Base-by-base conservation (phyloP, 2,797 vertebrate species). In the Clarias fuscus region DNA sequence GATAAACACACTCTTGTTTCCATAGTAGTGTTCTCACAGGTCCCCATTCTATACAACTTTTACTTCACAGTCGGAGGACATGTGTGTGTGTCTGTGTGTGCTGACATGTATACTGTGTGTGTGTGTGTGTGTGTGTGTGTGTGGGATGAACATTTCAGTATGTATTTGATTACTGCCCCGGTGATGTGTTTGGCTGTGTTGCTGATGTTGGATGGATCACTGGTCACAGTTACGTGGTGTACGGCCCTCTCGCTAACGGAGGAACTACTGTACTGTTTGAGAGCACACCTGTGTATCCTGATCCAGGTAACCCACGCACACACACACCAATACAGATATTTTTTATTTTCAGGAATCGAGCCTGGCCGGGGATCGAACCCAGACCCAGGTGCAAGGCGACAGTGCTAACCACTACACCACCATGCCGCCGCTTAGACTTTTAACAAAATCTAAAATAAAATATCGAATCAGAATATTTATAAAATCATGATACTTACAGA, bases 201-300 rank as follows among this genome's bases (percentile, higher is more conserved):
- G 98, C 98, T 0, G 98, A 99, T 90, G 97, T 99, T 15, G 98
- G 98, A 84, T 99, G 98, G 98, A 97, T 99, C 88, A 99, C 98
- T 0, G 98, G 98, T 86, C 98, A 99, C 89, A 99, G 96, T 91
- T 99, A 99, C 59, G 94, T 95, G 65, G 97, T 99, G 1, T 99
- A 99, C 0, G 98, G 98, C 78, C 97, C 98, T 0, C 95, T 99
- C 84, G 97, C 96, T 92, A 99, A 99, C 0, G 98, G 98, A 84
- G 97, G 94, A 33, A 99, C 98, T 67, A 97, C 96, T 0, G 96
- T 99, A 64, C 94, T 99, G 82, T 99, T 99, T 92, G 98, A 99
- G 91, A 99, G 98, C 92, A 99, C 98, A 40, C 98, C 98, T 0
- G 82, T 96, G 82, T 99, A 99, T 91, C 98, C 98, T 1, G 90